These are phyloP conservation scores for Mellivora capensis DNA, from an alignment of 2,113 vertebrate genomes.

Conservation along the genomic window DNA sequence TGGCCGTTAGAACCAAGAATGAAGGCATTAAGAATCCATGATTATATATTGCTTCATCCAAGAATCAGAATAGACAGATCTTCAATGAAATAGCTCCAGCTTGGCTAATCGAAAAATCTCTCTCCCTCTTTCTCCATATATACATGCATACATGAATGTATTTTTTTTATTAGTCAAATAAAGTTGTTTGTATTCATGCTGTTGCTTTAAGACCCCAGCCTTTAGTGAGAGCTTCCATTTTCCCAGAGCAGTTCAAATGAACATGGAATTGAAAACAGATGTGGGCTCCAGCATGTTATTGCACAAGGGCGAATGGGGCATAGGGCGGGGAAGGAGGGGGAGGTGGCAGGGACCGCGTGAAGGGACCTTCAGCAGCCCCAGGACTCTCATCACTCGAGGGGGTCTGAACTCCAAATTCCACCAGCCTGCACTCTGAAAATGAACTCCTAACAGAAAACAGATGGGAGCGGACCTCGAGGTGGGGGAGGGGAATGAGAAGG, in stretches of 20 bases:
- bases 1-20: background rate
- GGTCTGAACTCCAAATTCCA: conserved; percentile 54
- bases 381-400: conserved; percentile 63
- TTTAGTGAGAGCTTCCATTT: conserved; percentile 9
- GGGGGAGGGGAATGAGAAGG: conserved; percentile 11
- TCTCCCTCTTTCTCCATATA: background rate
- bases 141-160: background rate
- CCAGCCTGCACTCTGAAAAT: conserved; percentile 43
- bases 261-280: conserved; percentile 76
- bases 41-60: background rate
- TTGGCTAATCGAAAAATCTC: background rate
- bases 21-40: background rate
- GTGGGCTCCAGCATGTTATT: conserved; percentile 61
- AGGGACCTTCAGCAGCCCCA: conserved; percentile 67
- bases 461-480: conserved; percentile 49
- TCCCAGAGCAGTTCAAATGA: conserved; percentile 71
- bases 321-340: conserved; percentile 36
- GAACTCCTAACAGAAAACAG: conserved; percentile 79
- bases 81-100: background rate
- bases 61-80: background rate
- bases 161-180: background rate
- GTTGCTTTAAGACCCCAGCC: conserved; percentile 70
- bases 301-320: conserved; percentile 67
- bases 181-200: conserved; percentile 17
- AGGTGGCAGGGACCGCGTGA: conserved; percentile 7